Evolutionary conservation across 2,888 invertebrate species (phyloP), one percentile per base, ranked within the genome.

Genomic region (Drosophila subquinaria): DNA sequence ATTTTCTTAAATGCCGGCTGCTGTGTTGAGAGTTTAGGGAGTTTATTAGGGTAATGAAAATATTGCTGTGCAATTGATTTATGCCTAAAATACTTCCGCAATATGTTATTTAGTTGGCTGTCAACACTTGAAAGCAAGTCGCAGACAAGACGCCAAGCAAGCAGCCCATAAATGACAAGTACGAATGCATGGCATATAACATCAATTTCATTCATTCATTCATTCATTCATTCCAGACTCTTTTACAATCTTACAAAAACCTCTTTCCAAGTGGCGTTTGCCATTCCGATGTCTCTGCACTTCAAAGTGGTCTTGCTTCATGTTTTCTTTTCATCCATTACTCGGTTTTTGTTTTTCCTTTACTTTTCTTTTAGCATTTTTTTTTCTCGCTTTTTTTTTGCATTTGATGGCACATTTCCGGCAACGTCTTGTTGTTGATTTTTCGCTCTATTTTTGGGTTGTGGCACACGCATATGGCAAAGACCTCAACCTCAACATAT

Each of bases 401-500:
- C 75, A 57, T 76, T 77, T 72, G 73, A 81, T 77, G 81, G 63
- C 53, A 78, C 69, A 81, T 78, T 78, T 78, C 78, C 78, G 78
- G 78, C 78, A 69, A 42, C 64, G 38, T 81, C 74, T 68, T 73
- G 77, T 77, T 77, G 73, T 77, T 78, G 73, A 50, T 62, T 60
- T 77, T 73, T 55, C 62, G 79, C 79, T 81, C 82, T 78, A 78
- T 78, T 78, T 78, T 81, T 81, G 78, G 59, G 59, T 23, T 33
- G 43, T 47, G 45, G 51, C 40, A 36, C 59, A 79, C 67, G 60
- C 65, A 55, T 48, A n/a, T 48, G 52, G 36, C 52, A 10, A 23
- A 23, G 48, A 10, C 48, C 4, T 48, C 10, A 30, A 30, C 36
- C 36, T 33, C n/a, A 30, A 48, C 8, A 30, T 8, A 8, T 30